These are phyloP conservation scores for Mellivora capensis DNA, from an alignment of 2,113 vertebrate genomes.

Conservation along the genomic window DNA sequence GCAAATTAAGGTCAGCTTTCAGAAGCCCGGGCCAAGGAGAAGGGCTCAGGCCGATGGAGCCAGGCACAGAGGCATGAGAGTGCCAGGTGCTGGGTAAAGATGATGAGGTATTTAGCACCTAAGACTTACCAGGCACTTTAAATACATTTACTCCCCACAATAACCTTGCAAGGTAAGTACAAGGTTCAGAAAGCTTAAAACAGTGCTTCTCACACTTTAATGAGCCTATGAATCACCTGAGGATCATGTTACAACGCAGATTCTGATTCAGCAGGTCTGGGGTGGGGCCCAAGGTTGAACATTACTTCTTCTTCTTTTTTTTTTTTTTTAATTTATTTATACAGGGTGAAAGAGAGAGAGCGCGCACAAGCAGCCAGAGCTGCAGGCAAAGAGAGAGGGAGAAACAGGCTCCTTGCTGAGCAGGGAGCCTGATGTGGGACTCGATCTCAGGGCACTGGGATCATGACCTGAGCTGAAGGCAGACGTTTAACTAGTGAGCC, in stretches of 20 bases:
- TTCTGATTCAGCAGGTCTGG: neutral
- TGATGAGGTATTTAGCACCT: neutral
- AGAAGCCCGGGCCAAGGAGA: neutral
- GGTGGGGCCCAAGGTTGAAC: neutral
- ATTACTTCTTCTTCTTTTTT: neutral
- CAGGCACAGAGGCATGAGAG: neutral
- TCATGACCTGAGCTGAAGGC: no score
- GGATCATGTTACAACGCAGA: neutral
- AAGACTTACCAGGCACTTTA: neutral
- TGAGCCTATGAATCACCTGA: neutral
- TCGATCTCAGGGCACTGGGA: no score
- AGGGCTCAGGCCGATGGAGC: neutral
- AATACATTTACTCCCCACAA: neutral
- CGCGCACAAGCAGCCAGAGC: neutral
- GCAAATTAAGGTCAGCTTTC: slow-evolving; percentile 46
- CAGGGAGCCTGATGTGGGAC: no score
- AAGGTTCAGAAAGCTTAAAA: neutral
- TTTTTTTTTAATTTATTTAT: neutral
- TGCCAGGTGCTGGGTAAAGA: neutral
- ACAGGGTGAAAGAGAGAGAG: neutral
- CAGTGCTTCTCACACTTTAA: neutral
- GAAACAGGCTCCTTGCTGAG: no score
- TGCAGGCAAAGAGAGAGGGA: no score
- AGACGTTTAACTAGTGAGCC: no score
- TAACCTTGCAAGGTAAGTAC: neutral